Conservation (phyloP, 2,888 invertebrate species). For the Drosophila bunnanda region DNA sequence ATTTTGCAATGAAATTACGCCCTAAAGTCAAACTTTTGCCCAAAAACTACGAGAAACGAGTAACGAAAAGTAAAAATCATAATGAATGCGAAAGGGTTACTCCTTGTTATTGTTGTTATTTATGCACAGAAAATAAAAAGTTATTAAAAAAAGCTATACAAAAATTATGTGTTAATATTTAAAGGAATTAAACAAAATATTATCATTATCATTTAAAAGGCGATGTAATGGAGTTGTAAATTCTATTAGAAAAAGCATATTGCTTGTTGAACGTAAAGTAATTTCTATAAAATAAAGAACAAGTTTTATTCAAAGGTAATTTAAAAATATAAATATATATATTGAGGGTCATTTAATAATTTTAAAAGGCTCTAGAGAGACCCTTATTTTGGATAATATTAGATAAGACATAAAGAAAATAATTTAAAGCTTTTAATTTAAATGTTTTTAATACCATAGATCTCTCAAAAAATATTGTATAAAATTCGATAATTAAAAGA, state of each 20-base stretch:
- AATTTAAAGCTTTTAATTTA: neutral
- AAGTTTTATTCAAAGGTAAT: neutral
- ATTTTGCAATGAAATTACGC: conserved; percentile 76
- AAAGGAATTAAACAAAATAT: too few species aligned
- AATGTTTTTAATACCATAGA: too few species aligned
- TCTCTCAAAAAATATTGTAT: neutral
- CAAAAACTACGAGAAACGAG: conserved; percentile 44
- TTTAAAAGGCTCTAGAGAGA: too few species aligned
- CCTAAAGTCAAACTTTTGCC: conserved; percentile 74
- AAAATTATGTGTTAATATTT: neutral
- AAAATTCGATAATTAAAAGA: neutral
- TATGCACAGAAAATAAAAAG: conserved; percentile 4
- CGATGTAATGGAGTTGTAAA: neutral
- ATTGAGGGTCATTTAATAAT: too few species aligned
- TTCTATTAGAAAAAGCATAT: neutral
- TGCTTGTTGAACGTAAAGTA: too few species aligned
- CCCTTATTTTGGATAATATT: neutral
- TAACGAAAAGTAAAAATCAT: conserved; percentile 57
- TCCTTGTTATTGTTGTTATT: conserved; percentile 14
- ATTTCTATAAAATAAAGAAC: too few species aligned
- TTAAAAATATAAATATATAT: neutral
- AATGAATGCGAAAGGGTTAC: conserved; percentile 58
- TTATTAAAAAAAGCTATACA: neutral
- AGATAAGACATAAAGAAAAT: neutral
- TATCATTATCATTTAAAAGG: too few species aligned